Base-by-base conservation (phyloP, 2,113 vertebrate species). In the Tetrao urogallus region DNA sequence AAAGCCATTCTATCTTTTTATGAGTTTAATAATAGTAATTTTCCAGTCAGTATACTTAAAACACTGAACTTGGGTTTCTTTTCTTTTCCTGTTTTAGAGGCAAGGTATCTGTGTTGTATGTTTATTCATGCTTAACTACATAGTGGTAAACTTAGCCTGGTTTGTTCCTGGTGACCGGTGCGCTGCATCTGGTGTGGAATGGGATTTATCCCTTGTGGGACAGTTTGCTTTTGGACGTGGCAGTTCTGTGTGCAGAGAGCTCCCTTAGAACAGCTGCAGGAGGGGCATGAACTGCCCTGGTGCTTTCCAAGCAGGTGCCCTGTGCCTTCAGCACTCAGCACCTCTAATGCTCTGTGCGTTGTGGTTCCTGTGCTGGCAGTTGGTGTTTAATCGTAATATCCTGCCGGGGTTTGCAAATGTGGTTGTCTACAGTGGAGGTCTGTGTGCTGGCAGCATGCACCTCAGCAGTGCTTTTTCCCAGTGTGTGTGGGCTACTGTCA, bases 231-330 rank as follows among this genome's bases (percentile, higher is more conserved):
- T 38, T 48, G 28, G 54, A 13, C 47, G 43, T 48, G 13, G 0
- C 17, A 11, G 43, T 4, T 76, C 2, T 78, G 54, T 61, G 1
- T 27, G 67, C 16, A 19, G 58, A 52, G n/a, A 61, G 11, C 2
- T 3, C 40, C 6, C 19, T 64, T 42, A 60, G 17, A 60, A 50
- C 60, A 40, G 48, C 2, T 30, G 54, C 24, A 65, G 78, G 36
- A n/a, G 57, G n/a, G 48, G 66, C 28, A 2, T 0, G 57, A 34
- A 1, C 12, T 19, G 0, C 1, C 0, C 40, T 40, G 4, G 7
- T 25, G 25, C 13, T 38, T 27, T 50, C 73, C 10, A 58, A 82
- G 80, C 86, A 38, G 63, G 52, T 60, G 79, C 54, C 42, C 3
- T 18, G 58, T 34, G 47, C 14, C 1, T 21, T 11, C 43, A 25